These are phyloP conservation scores for Barypeithes pellucidus DNA, from an alignment of 2,888 invertebrate species.

Conservation along the genomic window DNA sequence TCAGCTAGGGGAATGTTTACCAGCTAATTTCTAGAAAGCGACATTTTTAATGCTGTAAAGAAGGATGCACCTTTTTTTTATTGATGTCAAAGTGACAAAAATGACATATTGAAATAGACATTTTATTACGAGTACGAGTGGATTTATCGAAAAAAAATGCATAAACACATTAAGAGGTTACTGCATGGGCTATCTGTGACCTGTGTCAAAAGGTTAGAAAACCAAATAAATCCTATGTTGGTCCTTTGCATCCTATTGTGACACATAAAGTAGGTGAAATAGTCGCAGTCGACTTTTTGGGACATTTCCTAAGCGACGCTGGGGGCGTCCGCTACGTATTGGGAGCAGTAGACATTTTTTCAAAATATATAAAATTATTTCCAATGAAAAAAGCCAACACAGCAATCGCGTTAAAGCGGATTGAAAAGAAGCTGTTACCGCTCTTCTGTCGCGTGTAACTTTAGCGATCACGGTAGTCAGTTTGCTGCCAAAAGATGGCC, in stretches of 20 bases:
- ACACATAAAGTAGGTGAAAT: slow-evolving; percentile 17
- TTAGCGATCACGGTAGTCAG: slow-evolving; percentile 27
- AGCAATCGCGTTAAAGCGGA: neutral
- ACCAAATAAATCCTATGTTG: neutral
- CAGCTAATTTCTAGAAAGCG: too few relatives aligned
- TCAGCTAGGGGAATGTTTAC: too few relatives aligned
- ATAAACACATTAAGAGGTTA: neutral
- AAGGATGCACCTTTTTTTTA: too few relatives aligned
- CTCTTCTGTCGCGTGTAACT: neutral
- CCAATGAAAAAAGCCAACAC: slow-evolving; percentile 54
- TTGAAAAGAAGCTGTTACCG: neutral
- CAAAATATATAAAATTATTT: slow-evolving; percentile 57
- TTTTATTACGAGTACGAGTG: too few relatives aligned
- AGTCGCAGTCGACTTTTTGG: slow-evolving; percentile 35
- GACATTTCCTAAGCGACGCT: slow-evolving; percentile 51
- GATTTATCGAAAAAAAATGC: slow-evolving; percentile 24
- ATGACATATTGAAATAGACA: too few relatives aligned
- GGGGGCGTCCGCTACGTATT: slow-evolving; percentile 54
- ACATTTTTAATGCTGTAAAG: too few relatives aligned
- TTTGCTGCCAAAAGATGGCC: too few relatives aligned
- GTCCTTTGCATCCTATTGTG: neutral
- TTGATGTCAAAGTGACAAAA: too few relatives aligned
- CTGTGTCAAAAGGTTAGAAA: slow-evolving; percentile 28
- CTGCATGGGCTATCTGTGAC: slow-evolving; percentile 16
- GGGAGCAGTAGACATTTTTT: slow-evolving; percentile 57